Evolutionary conservation across 2,797 vertebrate species (phyloP).

Genomic region (Lagodon rhomboides): DNA sequence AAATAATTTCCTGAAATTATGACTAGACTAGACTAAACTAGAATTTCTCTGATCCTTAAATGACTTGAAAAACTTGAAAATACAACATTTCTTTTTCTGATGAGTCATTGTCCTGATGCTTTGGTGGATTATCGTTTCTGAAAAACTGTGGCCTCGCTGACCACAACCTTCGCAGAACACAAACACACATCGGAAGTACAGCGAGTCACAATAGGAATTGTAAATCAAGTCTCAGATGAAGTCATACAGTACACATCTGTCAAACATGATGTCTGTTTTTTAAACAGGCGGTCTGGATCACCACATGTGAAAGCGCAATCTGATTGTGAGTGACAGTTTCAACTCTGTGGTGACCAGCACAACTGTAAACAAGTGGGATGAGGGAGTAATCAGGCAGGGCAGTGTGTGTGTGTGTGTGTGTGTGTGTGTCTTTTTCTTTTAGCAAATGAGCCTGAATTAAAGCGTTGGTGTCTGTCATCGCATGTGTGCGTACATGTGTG

Average conservation of each 20-base stretch:
- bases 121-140: constrained; percentile 20
- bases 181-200: constrained; percentile 19
- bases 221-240: constrained; percentile 43
- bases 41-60: constrained; percentile 6
- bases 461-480: constrained; percentile 27
- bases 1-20: background rate
- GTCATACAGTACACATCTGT: constrained; percentile 55
- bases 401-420: background rate
- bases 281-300: constrained; percentile 52
- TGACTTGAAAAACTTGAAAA: constrained; percentile 1
- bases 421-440: background rate
- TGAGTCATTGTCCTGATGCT: constrained; percentile 3
- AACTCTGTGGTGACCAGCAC: constrained; percentile 50
- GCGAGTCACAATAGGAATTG: constrained; percentile 39
- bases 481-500: background rate
- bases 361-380: constrained; percentile 69
- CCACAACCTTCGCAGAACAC: constrained; percentile 13
- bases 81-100: background rate
- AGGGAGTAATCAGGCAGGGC: constrained; percentile 22
- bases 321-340: constrained; percentile 68
- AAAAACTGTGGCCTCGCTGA: background rate
- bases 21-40: background rate
- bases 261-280: constrained; percentile 58
- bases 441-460: constrained; percentile 33
- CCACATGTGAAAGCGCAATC: constrained; percentile 61